phyloP scores from a whole-genome alignment of 2,113 vertebrate species.

The Camelus dromedarius region DNA sequence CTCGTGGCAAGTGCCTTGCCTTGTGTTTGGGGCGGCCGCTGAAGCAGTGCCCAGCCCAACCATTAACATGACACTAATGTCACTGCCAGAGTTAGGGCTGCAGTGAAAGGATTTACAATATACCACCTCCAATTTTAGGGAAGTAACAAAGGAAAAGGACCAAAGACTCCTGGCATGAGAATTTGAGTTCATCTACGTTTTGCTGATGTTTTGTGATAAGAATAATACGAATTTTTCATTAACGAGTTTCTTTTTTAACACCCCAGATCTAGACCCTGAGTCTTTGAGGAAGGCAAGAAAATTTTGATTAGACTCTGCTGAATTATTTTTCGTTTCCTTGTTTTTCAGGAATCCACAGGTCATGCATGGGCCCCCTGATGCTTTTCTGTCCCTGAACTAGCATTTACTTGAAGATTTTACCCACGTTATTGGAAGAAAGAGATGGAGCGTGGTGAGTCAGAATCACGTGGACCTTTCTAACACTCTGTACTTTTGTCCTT shows the following conservation, averaged over 20 bases:
- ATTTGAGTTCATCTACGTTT: background rate
- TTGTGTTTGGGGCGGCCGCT: background rate
- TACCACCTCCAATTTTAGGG: background rate
- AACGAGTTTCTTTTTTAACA: too few relatives aligned
- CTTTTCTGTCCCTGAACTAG: background rate
- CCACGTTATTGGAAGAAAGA: background rate
- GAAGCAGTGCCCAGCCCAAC: background rate
- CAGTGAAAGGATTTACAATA: background rate
- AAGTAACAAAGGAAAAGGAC: background rate
- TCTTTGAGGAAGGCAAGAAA: background rate
- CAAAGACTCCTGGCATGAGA: background rate
- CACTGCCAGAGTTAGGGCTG: background rate
- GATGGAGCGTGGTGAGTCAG: background rate
- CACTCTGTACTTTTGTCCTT: background rate
- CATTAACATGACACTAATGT: background rate
- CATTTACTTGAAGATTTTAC: background rate
- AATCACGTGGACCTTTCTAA: background rate
- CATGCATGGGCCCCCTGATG: accelerated
- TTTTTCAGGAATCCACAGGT: background rate
- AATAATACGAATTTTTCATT: background rate
- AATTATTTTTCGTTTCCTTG: background rate
- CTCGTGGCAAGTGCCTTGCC: background rate
- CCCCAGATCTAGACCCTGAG: background rate
- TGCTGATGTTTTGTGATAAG: background rate
- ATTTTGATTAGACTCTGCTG: background rate